Evolutionary conservation across 2,888 invertebrate species (phyloP).

Genomic region (Caenorhabditis becei): DNA sequence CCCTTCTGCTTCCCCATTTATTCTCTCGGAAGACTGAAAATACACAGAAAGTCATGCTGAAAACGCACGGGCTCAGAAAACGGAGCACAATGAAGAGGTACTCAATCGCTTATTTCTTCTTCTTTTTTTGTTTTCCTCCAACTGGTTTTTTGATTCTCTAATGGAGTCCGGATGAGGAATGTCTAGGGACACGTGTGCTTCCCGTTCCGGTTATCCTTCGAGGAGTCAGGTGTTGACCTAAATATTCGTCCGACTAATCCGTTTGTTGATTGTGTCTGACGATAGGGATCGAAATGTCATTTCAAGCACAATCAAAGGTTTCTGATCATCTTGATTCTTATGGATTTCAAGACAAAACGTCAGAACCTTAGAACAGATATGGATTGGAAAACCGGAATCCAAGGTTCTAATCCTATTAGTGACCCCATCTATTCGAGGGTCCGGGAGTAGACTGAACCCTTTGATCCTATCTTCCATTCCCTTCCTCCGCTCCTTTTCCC

Average conservation of each 20-base stretch:
- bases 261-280: background rate
- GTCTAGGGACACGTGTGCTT: background rate
- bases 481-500: no score
- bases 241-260: background rate
- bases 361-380: no score
- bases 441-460: no score
- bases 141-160: slow-evolving; percentile 6
- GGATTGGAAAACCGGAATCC: no score
- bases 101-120: background rate
- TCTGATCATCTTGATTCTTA: background rate
- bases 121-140: background rate
- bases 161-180: background rate
- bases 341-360: no score
- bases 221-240: background rate
- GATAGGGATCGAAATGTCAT: background rate
- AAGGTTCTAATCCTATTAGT: no score
- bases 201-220: no score
- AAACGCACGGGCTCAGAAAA: slow-evolving; percentile 45
- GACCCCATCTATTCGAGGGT: no score
- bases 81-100: slow-evolving; percentile 56
- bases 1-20: slow-evolving; percentile 2
- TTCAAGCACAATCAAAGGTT: background rate
- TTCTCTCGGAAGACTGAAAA: slow-evolving; percentile 17
- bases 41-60: slow-evolving; percentile 32
- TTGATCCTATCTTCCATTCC: background rate